phyloP scores from a whole-genome alignment of 2,888 invertebrate genomes.

The Phengaris alcon region DNA sequence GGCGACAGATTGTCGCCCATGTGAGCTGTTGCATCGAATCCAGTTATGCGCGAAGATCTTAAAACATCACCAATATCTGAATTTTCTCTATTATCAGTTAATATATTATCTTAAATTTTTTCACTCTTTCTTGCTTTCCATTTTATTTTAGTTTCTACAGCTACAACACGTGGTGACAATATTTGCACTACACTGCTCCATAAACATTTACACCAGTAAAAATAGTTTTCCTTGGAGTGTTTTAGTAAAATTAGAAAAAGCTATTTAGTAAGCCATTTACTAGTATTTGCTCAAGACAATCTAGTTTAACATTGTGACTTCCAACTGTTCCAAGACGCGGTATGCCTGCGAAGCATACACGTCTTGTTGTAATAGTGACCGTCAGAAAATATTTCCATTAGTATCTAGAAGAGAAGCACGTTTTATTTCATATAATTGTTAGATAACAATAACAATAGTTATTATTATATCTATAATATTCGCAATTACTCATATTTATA shows the following conservation, averaged over 20 bases:
- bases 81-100: conserved; percentile 3
- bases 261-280: neutral
- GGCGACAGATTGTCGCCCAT: neutral
- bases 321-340: neutral
- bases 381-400: neutral
- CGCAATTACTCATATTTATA: neutral
- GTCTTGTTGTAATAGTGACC: neutral
- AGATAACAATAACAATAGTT: neutral
- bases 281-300: neutral
- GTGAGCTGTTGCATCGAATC: neutral
- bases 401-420: neutral
- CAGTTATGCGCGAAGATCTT: neutral
- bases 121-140: conserved; percentile 6
- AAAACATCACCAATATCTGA: neutral
- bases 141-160: conserved; percentile 1
- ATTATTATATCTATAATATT: neutral
- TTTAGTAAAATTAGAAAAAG: conserved; percentile 11
- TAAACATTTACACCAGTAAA: conserved; percentile 19
- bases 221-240: conserved; percentile 15
- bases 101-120: neutral
- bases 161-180: neutral
- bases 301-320: neutral
- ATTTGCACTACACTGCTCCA: conserved; percentile 19
- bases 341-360: neutral
- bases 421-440: neutral